Evolutionary conservation across 2,113 vertebrate species (phyloP).

Genomic region (Verasper variegatus): DNA sequence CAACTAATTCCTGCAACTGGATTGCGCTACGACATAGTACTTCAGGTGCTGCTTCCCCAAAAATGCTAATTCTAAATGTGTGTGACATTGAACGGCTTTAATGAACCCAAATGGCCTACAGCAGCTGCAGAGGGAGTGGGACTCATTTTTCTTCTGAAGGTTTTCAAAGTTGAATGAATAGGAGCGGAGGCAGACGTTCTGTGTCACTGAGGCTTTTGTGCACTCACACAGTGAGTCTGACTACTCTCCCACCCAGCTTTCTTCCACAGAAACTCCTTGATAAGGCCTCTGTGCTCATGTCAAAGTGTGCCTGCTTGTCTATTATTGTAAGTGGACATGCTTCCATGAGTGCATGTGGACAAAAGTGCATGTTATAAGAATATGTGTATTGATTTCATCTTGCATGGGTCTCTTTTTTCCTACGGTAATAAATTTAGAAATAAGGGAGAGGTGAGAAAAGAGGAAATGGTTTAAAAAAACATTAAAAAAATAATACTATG

Average conservation of each 20-base stretch:
- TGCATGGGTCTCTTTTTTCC: background rate
- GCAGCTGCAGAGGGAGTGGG: conserved; percentile 34
- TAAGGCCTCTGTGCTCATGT: conserved; percentile 12
- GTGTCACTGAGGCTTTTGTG: conserved; percentile 58
- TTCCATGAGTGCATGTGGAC: background rate
- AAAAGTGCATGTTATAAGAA: background rate
- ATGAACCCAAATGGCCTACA: conserved; percentile 39
- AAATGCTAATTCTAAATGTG: conserved; percentile 26
- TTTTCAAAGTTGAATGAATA: conserved; percentile 41
- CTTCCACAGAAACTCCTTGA: conserved; percentile 2
- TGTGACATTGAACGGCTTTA: conserved; percentile 34
- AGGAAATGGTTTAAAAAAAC: background rate
- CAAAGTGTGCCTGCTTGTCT: conserved; percentile 7
- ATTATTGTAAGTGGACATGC: background rate
- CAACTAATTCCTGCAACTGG: background rate
- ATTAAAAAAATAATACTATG: background rate
- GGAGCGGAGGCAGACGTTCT: conserved; percentile 51
- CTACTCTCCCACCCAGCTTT: background rate
- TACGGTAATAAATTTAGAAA: background rate
- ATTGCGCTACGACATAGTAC: background rate
- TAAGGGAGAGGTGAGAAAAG: background rate
- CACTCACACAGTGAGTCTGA: conserved; percentile 11
- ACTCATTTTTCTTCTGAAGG: conserved; percentile 37
- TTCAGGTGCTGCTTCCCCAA: conserved; percentile 1
- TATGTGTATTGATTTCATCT: background rate